Evolutionary conservation across 2,113 vertebrate species (phyloP).

Genomic region (Tragelaphus scriptus): DNA sequence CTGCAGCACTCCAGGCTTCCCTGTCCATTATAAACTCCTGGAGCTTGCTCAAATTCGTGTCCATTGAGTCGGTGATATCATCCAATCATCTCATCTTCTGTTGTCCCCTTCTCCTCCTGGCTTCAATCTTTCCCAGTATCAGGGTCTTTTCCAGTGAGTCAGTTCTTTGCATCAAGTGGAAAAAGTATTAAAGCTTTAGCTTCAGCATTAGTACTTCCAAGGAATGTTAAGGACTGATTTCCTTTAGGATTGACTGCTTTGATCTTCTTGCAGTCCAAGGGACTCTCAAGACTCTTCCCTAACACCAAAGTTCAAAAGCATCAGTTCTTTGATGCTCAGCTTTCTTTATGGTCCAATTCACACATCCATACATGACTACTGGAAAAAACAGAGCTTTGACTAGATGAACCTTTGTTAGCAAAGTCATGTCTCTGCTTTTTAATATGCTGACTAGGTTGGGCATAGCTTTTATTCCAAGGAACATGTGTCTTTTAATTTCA

Average conservation of each 20-base stretch:
- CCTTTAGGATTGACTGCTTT: neutral
- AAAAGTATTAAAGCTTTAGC: neutral
- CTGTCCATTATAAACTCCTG: neutral
- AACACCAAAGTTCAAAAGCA: neutral
- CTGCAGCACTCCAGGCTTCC: neutral
- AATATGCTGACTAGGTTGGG: neutral
- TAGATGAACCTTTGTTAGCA: rapidly evolving
- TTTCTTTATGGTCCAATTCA: neutral
- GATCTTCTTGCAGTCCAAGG: neutral
- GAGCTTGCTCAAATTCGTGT: neutral
- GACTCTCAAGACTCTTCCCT: neutral
- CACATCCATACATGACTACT: neutral
- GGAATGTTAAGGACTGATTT: neutral
- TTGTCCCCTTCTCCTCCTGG: neutral
- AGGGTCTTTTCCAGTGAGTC: neutral
- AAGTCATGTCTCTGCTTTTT: neutral
- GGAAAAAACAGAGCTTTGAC: neutral
- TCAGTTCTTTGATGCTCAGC: neutral
- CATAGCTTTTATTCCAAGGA: neutral
- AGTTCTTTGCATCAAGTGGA: neutral
- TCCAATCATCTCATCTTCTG: neutral
- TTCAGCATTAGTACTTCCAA: neutral
- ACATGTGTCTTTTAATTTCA: neutral
- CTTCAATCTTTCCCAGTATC: neutral
- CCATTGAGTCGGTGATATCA: neutral